Base-by-base conservation (phyloP, 2,888 invertebrate genomes). In the Uloborus plumipes region DNA sequence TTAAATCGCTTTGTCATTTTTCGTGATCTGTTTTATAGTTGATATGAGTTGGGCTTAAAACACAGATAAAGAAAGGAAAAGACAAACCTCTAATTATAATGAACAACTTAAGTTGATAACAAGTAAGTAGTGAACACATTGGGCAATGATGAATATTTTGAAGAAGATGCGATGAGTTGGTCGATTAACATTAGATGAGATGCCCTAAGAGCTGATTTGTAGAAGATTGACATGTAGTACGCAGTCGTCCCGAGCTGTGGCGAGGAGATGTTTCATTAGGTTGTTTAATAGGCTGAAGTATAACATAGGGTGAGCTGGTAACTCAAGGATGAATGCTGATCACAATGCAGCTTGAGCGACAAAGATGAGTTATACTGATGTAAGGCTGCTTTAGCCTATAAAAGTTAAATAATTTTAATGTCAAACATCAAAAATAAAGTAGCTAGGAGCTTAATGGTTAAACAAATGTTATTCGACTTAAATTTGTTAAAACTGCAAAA, bases 341-440 rank as follows among this genome's bases (percentile, higher is more conserved):
- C 71, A 82, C 72, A 73, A 83, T 73, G 83, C 67, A 82, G 82
- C 82, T 82, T 75, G 84, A 75, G 71, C 59, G 72, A 84, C 61
- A 83, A 64, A 69, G 84, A 61, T 79, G 84, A 71, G 74, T 84
- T 79, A 49, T 84, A 84, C 79, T 59, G 70, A 66, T 51, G 72
- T 72, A 69, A 79, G 78, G 84, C 78, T 78, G 84, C 71, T 79
- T 84, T 84, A 84, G 84, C 84, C 84, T 84, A 84, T 79, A 84
- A 84, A 79, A 84, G 78, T 79, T 84, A 79, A 72, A 79, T 78
- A 84, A 71, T 73, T 84, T 77, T 72, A 83, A 83, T 75, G 26
- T 76, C 76, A 82, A 66, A 82, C 31, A 82, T 65, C 67, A 64
- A 73, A 64, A 65, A 66, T 16, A 66, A 51, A 18, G 49, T 65